Conservation (phyloP, 2,113 vertebrate genomes). For the Cromileptes altivelis region DNA sequence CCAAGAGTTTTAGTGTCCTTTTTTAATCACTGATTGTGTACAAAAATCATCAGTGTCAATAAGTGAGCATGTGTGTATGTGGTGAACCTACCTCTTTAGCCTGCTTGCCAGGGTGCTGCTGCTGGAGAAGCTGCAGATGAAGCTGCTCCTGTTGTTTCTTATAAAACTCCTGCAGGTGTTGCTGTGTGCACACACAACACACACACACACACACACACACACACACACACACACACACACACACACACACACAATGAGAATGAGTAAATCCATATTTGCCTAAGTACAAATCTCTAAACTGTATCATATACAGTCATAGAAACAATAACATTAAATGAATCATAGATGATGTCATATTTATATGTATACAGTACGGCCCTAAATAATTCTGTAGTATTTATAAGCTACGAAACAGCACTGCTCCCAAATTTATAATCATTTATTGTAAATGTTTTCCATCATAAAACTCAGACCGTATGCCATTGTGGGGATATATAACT, state of each 20-base stretch:
- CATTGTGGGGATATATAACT: not conserved
- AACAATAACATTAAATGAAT: too few species aligned
- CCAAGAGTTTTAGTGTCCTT: not conserved
- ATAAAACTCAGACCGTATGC: not conserved
- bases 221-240: conserved; percentile 73
- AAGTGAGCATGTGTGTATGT: not conserved
- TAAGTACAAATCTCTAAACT: not conserved
- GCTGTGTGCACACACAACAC: conserved; percentile 86
- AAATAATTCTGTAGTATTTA: not conserved
- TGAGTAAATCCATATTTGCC: not conserved
- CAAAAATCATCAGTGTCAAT: not conserved
- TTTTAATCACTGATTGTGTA: not conserved
- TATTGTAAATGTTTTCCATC: not conserved
- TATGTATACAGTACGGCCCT: too few species aligned
- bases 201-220: not conserved
- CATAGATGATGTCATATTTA: too few species aligned
- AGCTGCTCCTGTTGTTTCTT: conserved; percentile 99
- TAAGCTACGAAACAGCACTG: not conserved
- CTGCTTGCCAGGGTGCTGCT: conserved; percentile 97
- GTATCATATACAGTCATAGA: not conserved
- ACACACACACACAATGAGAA: conserved; percentile 4
- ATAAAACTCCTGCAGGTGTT: conserved; percentile 99
- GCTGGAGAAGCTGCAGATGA: conserved; percentile 99
- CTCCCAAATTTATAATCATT: conserved; percentile 1
- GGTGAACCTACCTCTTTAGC: conserved; percentile 91